Base-by-base conservation (phyloP, 2,797 vertebrate species). In the Brachymystax lenok region DNA sequence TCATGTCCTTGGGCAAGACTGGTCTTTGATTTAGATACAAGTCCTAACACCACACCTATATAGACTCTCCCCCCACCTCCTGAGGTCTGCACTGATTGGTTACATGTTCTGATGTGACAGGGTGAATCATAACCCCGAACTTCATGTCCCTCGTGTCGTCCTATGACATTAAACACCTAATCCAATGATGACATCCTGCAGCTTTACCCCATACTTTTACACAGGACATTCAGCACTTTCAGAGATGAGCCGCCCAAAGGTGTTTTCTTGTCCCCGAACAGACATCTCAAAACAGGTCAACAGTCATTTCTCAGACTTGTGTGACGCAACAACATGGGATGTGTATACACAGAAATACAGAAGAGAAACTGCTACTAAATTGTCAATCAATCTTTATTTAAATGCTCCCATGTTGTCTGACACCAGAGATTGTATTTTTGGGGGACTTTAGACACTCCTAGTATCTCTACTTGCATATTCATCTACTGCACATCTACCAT, bases 161-260 rank as follows among this genome's bases (percentile, higher is more conserved):
- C 51, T 54, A 19, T 67, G 16, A 8, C 89, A 88, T 91, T 93
- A 90, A 90, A 87, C 79, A 83, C 82, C 75, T 78, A 90, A 84
- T 86, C 90, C 83, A 69, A 74, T 76, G 85, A 83, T 91, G 85
- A 91, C 89, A 85, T 88, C 84, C 90, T 85, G 82, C 70, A 81
- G 71, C 74, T 69, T 71, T 21, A 79, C 82, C 74, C 88, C 83
- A 82, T 88, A 88, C 73, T 92, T 77, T 89, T 82, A 68, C 35
- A 5, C 69, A 1, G 67, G 35, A 79, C 83, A 87, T 88, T 93
- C 92, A 92, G 91, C 91, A 92, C 80, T 91, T 92, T 92, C 77
- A 82, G 69, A 80, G 82, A 85, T 76, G 59, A 88, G 83, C 82
- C 79, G 66, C 84, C 75, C 79, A 81, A 73, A 82, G 63, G 63